Evolutionary conservation across 2,797 vertebrate species (phyloP).

Genomic region (Dryobates pubescens): DNA sequence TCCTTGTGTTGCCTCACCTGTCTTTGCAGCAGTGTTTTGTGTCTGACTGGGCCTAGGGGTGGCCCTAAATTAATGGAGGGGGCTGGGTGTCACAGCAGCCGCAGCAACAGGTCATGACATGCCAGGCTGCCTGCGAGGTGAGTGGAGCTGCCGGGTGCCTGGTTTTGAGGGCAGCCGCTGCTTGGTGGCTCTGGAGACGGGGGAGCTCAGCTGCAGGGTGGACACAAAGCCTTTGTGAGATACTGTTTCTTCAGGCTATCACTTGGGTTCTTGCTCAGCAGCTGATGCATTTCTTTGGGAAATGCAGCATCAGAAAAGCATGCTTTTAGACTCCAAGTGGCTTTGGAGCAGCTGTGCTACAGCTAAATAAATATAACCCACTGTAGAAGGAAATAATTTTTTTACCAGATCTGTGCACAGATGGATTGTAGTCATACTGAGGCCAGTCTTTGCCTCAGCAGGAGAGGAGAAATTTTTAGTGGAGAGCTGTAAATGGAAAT

Average conservation of each 20-base stretch:
- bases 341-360: constrained; percentile 51
- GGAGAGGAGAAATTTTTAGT: not conserved
- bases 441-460: not conserved
- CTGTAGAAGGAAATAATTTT: constrained; percentile 49
- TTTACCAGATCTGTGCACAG: constrained; percentile 29
- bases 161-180: not conserved
- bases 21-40: not conserved
- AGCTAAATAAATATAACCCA: constrained; percentile 40
- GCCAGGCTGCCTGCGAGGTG: not conserved
- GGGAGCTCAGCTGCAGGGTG: not conserved
- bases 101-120: not conserved
- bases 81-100: not conserved
- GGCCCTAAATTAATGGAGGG: accelerated
- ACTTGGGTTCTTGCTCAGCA: not conserved
- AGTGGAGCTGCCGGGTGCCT: not conserved
- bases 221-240: constrained; percentile 29
- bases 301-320: not conserved
- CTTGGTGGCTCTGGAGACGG: accelerated
- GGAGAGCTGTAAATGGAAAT: constrained; percentile 42
- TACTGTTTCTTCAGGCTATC: constrained; percentile 13
- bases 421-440: constrained; percentile 25
- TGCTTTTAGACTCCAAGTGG: not conserved
- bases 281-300: constrained; percentile 48
- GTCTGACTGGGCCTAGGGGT: not conserved
- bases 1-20: accelerated